A percentile compares a stretch with the other conserved stretches of the same genome.
Evolutionary conservation across 2,888 invertebrate genomes (phyloP).

Genomic region (Loripinus fragilis): DNA sequence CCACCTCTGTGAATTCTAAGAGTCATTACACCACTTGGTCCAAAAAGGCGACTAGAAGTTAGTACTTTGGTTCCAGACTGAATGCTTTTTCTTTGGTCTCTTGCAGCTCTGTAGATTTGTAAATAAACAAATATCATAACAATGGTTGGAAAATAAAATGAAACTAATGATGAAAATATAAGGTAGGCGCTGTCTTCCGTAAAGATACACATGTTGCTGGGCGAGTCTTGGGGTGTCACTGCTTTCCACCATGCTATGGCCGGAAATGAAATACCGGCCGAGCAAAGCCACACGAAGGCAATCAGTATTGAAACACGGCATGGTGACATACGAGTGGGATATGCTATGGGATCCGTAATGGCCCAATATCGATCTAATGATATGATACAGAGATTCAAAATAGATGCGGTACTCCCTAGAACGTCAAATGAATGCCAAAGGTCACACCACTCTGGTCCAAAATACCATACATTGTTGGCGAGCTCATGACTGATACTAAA

Average conservation of each 20-base stretch:
- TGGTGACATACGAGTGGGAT: constrained; percentile 97
- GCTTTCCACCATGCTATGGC: constrained; percentile 90
- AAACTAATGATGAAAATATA: constrained; percentile 98
- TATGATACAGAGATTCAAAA: constrained; percentile 98
- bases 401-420: constrained; percentile 98
- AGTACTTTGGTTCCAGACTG: constrained; percentile 92
- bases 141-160: constrained; percentile 97
- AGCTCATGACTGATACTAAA: constrained; percentile 85
- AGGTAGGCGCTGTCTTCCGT: constrained; percentile 98
- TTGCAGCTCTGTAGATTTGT: constrained; percentile 96
- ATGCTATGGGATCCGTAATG: constrained; percentile 98
- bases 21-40: constrained; percentile 89
- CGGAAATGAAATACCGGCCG: constrained; percentile 98
- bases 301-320: constrained; percentile 94
- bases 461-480: constrained; percentile 89
- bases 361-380: constrained; percentile 99
- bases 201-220: constrained; percentile 89
- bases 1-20: constrained; percentile 97
- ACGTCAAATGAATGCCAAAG: constrained; percentile 99
- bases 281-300: constrained; percentile 97
- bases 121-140: constrained; percentile 99
- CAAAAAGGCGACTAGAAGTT: constrained; percentile 83
- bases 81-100: constrained; percentile 94
- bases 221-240: constrained; percentile 83
- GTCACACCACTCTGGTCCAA: constrained; percentile 98